Evolutionary conservation across 1,140 invertebrate genomes (phyloP).

Genomic region (Subanguina moxae): DNA sequence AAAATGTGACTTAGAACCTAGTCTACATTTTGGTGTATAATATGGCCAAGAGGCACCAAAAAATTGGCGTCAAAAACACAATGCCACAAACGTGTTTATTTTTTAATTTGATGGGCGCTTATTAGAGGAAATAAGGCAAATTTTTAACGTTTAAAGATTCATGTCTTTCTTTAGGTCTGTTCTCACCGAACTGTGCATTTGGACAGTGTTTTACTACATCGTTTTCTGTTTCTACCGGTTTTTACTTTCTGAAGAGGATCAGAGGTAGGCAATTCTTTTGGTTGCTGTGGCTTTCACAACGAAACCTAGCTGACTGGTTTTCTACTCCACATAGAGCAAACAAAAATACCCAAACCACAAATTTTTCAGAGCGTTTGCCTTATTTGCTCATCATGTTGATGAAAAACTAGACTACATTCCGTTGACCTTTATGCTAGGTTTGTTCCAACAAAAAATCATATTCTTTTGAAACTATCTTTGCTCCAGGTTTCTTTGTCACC

Average conservation of each 20-base stretch:
- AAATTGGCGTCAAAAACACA: no score
- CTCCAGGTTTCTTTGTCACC: conserved; percentile 37
- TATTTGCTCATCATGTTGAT: conserved; percentile 26
- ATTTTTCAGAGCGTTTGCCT: conserved; percentile 19
- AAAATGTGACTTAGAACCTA: no score
- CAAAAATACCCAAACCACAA: no score
- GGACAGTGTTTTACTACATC: conserved; percentile 27
- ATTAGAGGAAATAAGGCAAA: no score
- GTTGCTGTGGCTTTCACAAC: neutral
- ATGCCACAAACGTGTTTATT: no score
- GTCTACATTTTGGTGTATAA: no score
- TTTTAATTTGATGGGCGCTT: no score
- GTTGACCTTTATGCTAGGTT: conserved; percentile 30
- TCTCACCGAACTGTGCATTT: conserved; percentile 21
- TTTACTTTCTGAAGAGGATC: conserved; percentile 2
- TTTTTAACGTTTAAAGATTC: no score
- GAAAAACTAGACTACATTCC: conserved; percentile 24
- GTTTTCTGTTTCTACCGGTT: conserved; percentile 29
- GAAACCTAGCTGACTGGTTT: no score
- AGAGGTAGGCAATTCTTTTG: neutral
- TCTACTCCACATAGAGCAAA: no score
- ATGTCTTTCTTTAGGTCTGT: conserved; percentile 6
- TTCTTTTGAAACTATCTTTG: neutral
- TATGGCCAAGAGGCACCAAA: no score
- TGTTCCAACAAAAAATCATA: neutral